These are phyloP conservation scores for Megatriorchis doriae DNA, from an alignment of 2,113 vertebrate species.

Conservation along the genomic window DNA sequence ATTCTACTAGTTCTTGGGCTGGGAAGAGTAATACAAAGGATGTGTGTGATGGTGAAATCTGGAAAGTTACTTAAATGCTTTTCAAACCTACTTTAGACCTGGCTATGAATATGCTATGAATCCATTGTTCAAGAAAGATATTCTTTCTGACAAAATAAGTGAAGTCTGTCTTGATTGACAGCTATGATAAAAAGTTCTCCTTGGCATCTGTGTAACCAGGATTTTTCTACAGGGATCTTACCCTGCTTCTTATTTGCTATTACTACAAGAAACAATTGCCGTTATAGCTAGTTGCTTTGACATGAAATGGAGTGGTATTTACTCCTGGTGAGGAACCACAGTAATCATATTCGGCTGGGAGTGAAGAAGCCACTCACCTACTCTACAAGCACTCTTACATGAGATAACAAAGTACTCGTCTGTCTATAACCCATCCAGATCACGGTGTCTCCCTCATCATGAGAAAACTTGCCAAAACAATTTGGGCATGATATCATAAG, in stretches of 20 bases:
- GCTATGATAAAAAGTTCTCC: slow-evolving; percentile 16
- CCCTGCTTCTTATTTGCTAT: neutral
- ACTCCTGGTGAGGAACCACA: neutral
- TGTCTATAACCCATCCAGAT: neutral
- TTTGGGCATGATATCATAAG: neutral
- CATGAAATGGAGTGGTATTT: neutral
- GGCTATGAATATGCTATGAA: slow-evolving; percentile 32
- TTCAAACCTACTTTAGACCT: slow-evolving; percentile 28
- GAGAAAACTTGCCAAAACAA: neutral
- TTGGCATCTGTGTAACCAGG: neutral
- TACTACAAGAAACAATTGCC: neutral
- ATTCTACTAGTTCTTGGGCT: neutral
- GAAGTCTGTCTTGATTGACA: slow-evolving; percentile 16
- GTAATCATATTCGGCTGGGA: neutral
- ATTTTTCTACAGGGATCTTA: neutral
- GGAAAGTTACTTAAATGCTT: slow-evolving; percentile 36
- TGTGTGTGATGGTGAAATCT: neutral
- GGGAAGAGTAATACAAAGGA: neutral
- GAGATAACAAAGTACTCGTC: neutral
- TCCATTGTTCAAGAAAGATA: slow-evolving; percentile 21
- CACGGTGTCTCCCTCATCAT: neutral
- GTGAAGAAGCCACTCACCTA: neutral
- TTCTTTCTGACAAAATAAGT: slow-evolving; percentile 34
- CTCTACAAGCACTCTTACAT: rapidly evolving
- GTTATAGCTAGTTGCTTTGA: neutral